Base-by-base conservation (phyloP, 2,113 vertebrate species). In the Sinosuthora webbiana region DNA sequence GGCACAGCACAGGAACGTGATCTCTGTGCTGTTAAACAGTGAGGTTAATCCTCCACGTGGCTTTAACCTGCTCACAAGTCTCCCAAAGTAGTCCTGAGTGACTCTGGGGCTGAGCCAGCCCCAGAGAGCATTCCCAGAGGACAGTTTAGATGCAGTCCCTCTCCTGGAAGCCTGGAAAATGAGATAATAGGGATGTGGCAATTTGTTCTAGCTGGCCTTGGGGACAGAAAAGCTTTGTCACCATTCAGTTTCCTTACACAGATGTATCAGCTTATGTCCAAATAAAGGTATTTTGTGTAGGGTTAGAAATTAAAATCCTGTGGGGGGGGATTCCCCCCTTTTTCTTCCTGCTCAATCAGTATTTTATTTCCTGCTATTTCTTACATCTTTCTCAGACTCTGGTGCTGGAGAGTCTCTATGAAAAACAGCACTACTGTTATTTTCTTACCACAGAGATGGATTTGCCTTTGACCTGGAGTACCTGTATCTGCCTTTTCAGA, bases 311-410 rank as follows among this genome's bases (percentile, higher is more conserved):
- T 0, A 33, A 76, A 76, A 68, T 28, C 37, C n/a, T 76, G 18
- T 15, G 4, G 1, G 5, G 1, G 1, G 2, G 22, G 56, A 4
- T 8, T 0, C 3, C 3, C 27, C 21, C 6, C 1, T 35, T 80
- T 69, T 56, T 39, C 18, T 56, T 71, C 77, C 35, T 93, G 24
- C 10, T 19, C 37, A 28, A 8, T n/a, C 20, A 76, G 7, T 65
- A 9, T 92, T 83, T 82, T 57, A n/a, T 63, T 94, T 90, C 31
- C 4, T 57, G 6, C 22, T 19, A 0, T 89, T 87, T 93, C 31
- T 82, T 52, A 14, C n/a, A n/a, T 47, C 41, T 83, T 71, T 79
- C 15, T 82, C 78, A 68, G 23, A 9, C 15, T 64, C 15, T 53
- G 37, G 5, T 52, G 20, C 17, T 77, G 74, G 50, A 87, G 39